Evolutionary conservation across 2,888 invertebrate genomes (phyloP), one percentile per base, ranked within the genome.

Genomic region (Synergus itoensis): DNA sequence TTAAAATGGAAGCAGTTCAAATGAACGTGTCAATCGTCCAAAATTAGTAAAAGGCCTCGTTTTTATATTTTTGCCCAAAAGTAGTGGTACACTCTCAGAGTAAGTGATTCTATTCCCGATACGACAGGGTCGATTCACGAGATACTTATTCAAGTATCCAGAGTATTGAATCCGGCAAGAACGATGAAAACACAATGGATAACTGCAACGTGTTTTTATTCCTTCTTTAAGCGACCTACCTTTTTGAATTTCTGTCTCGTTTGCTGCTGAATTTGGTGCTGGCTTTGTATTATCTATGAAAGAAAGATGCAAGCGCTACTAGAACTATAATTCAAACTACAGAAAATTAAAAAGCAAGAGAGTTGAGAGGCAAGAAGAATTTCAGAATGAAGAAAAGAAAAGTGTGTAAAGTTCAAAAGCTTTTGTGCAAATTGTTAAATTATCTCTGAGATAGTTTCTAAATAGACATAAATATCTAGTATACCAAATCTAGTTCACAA

Each of bases 41-140:
- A n/a, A 53, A 7, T 73, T 28, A 53, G 36, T 73, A 9, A 62
- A 62, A 62, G 28, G 18, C 28, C 7, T 21, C 1, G 14, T 14
- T 28, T 2, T 16, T 28, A 40, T 73, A n/a, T 53, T 73, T 7
- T 48, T 4, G n/a, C n/a, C 36, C 36, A 57, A 57, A 73, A 73
- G 48, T n/a, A 73, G 28, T 14, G 73, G 73, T 12, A 53, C 40
- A 73, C 73, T 73, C 73, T 73, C 73, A 53, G 73, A 73, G n/a
- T 73, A 57, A 53, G 48, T 36, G 40, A 12, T 36, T n/a, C n/a
- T 36, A 48, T 73, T 57, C 12, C 62, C 48, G n/a, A 40, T 53
- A n/a, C 7, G 53, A 73, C 5, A 53, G 53, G 40, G 40, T 4
- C 36, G 28, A 28, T 53, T 57, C n/a, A 73, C 40, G 16, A 12